Evolutionary conservation across 2,797 vertebrate genomes (phyloP).

Genomic region (Enteromius anoplus): DNA sequence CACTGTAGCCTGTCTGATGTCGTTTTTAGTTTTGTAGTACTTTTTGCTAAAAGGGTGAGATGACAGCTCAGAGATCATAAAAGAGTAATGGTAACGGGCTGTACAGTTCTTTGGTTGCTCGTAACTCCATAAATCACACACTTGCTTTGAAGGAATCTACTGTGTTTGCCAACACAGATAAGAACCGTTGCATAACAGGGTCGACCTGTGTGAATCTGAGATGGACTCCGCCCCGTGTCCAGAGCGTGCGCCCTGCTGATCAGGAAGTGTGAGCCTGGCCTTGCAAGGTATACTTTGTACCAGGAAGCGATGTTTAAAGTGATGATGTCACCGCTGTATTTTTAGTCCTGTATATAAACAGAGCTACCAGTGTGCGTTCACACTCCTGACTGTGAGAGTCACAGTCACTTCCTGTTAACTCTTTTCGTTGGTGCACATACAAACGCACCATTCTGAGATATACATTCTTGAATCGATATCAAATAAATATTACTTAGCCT

Average conservation of each 20-base stretch:
- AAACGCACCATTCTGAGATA: conserved; percentile 8
- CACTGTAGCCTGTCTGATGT: conserved; percentile 3
- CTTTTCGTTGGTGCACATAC: not conserved
- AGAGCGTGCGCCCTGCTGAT: not conserved
- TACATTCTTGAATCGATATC: not conserved
- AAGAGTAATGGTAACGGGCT: not conserved
- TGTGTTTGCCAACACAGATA: conserved; percentile 14
- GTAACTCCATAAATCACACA: not conserved
- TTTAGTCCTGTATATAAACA: conserved; percentile 72
- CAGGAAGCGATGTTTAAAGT: conserved; percentile 8
- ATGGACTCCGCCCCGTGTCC: not conserved
- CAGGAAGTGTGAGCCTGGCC: conserved; percentile 53
- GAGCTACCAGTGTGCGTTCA: conserved; percentile 51
- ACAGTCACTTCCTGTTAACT: conserved; percentile 25
- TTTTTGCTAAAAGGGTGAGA: not conserved
- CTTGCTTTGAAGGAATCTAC: not conserved
- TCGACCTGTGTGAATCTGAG: not conserved
- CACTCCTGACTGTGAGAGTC: conserved; percentile 9
- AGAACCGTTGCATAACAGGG: conserved; percentile 10
- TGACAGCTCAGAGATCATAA: not conserved
- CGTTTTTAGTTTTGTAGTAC: not conserved
- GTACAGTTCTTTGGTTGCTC: not conserved
- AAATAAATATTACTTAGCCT: not conserved
- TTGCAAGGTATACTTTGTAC: conserved; percentile 43
- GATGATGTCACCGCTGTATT: conserved; percentile 65